These are phyloP conservation scores for Notarius lentiginosus DNA, from an alignment of 2,113 vertebrate genomes.

Conservation along the genomic window DNA sequence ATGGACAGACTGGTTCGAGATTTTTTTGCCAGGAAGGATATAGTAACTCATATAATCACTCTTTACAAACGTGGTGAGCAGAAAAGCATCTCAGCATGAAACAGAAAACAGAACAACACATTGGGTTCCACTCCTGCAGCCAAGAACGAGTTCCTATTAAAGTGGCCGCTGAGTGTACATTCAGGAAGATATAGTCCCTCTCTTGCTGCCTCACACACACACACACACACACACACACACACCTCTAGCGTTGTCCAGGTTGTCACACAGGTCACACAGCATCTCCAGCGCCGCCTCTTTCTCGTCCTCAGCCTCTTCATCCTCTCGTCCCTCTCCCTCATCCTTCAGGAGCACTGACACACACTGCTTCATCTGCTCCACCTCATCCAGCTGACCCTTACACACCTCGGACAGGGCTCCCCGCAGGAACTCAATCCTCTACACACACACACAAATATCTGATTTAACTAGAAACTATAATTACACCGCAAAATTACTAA, in stretches of 20 bases:
- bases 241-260: constrained; percentile 90
- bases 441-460: constrained; percentile 15
- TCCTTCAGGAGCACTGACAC: constrained; percentile 71
- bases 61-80: no score
- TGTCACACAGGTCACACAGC: constrained; percentile 85
- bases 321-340: constrained; percentile 52
- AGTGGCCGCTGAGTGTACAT: neutral
- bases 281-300: constrained; percentile 79
- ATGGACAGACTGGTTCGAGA: no score
- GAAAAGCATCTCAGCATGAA: no score
- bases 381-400: constrained; percentile 81
- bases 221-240: constrained; percentile 39
- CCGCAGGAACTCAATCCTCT: constrained; percentile 82
- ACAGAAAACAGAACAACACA: no score
- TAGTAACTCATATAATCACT: no score
- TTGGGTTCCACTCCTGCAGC: no score
- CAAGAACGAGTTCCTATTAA: no score
- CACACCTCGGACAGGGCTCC: constrained; percentile 79
- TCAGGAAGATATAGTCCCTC: neutral
- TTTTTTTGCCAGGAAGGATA: no score
- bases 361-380: constrained; percentile 85
- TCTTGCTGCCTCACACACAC: constrained; percentile 50
- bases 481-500: no score
- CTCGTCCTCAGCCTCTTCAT: constrained; percentile 66
- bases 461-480: neutral